Conservation (phyloP, 2,113 vertebrate species). For the Dromiciops gliroides region DNA sequence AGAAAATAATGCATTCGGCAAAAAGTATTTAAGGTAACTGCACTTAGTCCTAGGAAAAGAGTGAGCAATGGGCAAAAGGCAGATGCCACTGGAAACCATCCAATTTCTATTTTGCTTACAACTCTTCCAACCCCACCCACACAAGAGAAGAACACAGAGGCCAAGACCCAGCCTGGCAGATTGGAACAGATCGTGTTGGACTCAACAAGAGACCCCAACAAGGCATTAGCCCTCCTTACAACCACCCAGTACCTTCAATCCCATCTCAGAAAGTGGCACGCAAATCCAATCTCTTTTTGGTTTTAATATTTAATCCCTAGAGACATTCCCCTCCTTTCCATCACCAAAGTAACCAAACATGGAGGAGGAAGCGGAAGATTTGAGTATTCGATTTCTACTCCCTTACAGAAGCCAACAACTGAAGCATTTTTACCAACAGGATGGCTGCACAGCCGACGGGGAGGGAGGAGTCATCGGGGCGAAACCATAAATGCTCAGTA, state of each 20-base stretch:
- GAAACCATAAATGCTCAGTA: slow-evolving; percentile 72
- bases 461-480: not conserved
- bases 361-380: not conserved
- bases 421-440: not conserved
- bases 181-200: not conserved
- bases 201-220: not conserved
- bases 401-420: not conserved
- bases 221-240: not conserved
- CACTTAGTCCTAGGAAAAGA: not conserved
- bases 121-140: not conserved
- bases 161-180: not conserved
- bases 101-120: not conserved
- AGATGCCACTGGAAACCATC: not conserved
- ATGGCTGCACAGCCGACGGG: not conserved
- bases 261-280: not conserved
- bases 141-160: not conserved
- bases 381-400: not conserved
- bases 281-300: slow-evolving; percentile 46
- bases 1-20: not conserved
- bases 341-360: slow-evolving; percentile 56
- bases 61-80: not conserved
- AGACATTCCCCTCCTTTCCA: slow-evolving; percentile 31
- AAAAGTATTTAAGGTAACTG: not conserved
- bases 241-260: not conserved
- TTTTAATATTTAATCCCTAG: slow-evolving; percentile 61